Base-by-base conservation (phyloP, 2,113 vertebrate genomes). In the Cololabis saira region DNA sequence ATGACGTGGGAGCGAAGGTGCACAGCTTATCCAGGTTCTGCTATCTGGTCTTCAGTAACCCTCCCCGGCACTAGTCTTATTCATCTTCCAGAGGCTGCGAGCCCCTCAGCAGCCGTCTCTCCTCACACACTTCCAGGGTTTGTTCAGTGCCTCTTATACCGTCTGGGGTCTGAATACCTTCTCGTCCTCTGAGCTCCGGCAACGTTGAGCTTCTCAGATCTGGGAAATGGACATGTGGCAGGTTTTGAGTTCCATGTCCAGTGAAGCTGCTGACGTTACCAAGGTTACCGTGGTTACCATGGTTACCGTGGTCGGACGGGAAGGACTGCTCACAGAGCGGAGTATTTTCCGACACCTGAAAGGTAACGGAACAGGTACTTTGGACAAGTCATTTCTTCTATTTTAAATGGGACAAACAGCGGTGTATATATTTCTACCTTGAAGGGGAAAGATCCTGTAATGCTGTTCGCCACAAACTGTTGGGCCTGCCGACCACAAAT, bases 401-500 rank as follows among this genome's bases (percentile, higher is more conserved):
- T 0, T 8, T 4, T 16, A n/a, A 24, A 33, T 5, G 13, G 21
- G 12, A 59, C 5, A 48, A 54, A 51, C 19, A 21, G 8, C 12
- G 1, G 17, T 3, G 13, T 1, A 5, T 0, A 5, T 0, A 27
- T 16, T 17, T 11, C 56, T 89, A 97, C 95, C 56, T 87, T 77
- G 43, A 70, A 68, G 17, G 86, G 69, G 5, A 50, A n/a, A 0
- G 77, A 27, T 49, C 55, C 67, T 18, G 75, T 9, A 0, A 57
- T 2, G 54, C 70, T 74, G 21, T 66, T 83, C 16, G 71, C 49
- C n/a, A 86, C 65, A 59, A 91, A 89, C 52, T 77, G 89, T 42
- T 92, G 93, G 41, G 10, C 56, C 74, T 83, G 81, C 79, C 87
- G 94, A 24, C 83, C 81, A 51, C 91, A 81, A 0, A 89, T 71